Base-by-base conservation (phyloP, 2,888 invertebrate genomes). In the Odontomyia ornata region DNA sequence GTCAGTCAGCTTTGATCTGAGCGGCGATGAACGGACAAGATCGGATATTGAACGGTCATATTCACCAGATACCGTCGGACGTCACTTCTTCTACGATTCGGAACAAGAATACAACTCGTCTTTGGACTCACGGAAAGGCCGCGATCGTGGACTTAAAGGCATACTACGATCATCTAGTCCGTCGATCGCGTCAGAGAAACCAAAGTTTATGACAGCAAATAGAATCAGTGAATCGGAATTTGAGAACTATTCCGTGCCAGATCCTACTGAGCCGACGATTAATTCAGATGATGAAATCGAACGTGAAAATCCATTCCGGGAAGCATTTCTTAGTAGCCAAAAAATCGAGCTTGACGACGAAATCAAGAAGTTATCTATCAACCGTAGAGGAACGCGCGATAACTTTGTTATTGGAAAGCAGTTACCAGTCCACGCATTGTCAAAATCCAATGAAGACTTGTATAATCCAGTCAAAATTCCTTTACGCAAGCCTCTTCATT, bases 1-100 rank as follows among this genome's bases (percentile, higher is more conserved):
- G 79, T 86, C 87, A 0, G 87, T 87, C 0, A 87, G 87, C 76
- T 87, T 87, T 57, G 87, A 87, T 79, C 81, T 87, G 5, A 85
- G 86, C 30, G 86, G 85, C 0, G 86, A 86, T 77, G 87, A 87
- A 78, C 83, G 83, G 13, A 84, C 85, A 13, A 84, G 83, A 76
- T 85, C 86, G 1, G 86, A 86, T 77, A 83, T 82, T 64, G 86
- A 86, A 75, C 81, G 85, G 28, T 84, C 85, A 0, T 80, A 79
- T 27, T 82, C 83, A 15, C 83, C 84, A 0, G 83, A 83, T 43
- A 2, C 80, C 79, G 77, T 65, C 60, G 71, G 46, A 7, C 82
- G 85, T 1, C 83, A 82, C 77, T 57, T 75, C 23, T 62, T 69
- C 18, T 86, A 85, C 73, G 85, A 86, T 76, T 86, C 86, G 3